Evolutionary conservation across 2,888 invertebrate species (phyloP).

Genomic region (Drosophila nigritarsus): DNA sequence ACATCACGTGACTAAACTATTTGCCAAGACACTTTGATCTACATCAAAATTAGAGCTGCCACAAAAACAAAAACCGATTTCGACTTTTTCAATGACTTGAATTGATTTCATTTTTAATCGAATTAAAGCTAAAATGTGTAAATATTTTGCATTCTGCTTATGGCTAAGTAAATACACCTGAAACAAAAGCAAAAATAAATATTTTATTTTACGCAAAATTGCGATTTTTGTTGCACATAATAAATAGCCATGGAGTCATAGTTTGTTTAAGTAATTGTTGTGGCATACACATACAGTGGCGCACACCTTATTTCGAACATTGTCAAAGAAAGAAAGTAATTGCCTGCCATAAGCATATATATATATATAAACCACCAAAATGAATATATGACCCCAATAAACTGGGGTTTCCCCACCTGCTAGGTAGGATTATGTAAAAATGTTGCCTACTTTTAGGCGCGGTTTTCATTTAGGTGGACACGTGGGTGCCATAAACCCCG

Average conservation of each 20-base stretch:
- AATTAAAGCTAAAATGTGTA: background rate
- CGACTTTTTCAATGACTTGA: background rate
- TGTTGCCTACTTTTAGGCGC: too few species aligned
- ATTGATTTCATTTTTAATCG: background rate
- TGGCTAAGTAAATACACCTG: background rate
- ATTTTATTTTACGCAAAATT: too few species aligned
- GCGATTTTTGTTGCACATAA: background rate
- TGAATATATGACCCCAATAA: too few species aligned
- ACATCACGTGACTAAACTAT: slow-evolving; percentile 33
- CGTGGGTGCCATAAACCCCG: too few species aligned
- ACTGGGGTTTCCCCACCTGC: too few species aligned
- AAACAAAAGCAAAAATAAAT: background rate
- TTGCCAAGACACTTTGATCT: slow-evolving; percentile 9
- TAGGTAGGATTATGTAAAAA: too few species aligned
- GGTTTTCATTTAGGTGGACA: too few species aligned
- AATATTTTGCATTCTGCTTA: background rate
- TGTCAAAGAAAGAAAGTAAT: too few species aligned
- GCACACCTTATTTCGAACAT: too few species aligned
- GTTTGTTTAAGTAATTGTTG: background rate
- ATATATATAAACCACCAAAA: too few species aligned
- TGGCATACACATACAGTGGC: too few species aligned
- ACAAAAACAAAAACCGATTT: background rate
- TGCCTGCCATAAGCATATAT: too few species aligned
- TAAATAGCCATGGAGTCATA: background rate
- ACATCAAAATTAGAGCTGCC: background rate